Conservation (phyloP, 23 tunicate genomes). For the Corella eumyota region DNA sequence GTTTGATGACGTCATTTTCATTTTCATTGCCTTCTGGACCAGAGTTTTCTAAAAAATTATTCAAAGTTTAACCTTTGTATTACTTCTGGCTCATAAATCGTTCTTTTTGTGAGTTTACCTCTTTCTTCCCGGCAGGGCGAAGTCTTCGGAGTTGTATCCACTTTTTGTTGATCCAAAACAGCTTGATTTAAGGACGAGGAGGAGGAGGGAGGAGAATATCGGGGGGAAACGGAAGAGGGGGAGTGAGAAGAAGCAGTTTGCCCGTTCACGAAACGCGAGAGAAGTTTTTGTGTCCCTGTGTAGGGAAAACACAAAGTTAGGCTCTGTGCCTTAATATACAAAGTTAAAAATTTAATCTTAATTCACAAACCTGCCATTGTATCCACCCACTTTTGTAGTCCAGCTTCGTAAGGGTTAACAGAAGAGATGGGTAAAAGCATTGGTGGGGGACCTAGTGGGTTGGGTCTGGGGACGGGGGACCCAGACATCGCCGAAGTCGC, state of each 20-base stretch:
- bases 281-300: conserved; percentile 24
- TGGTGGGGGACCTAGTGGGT: conserved; percentile 49
- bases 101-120: no score
- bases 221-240: conserved; percentile 35
- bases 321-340: background rate
- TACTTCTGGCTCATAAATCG: no score
- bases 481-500: conserved; percentile 29
- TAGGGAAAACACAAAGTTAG: background rate
- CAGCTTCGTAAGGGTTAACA: conserved; percentile 64
- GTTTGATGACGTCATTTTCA: no score
- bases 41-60: no score
- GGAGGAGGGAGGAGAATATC: conserved; percentile 24
- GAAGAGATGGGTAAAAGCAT: conserved; percentile 76
- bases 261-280: conserved; percentile 35
- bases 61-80: no score
- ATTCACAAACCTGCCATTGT: conserved; percentile 38
- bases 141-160: no score
- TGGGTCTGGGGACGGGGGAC: conserved; percentile 9
- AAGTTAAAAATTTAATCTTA: background rate
- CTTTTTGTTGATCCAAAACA: no score
- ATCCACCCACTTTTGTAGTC: conserved; percentile 58
- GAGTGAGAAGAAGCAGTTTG: conserved; percentile 12
- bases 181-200: no score
- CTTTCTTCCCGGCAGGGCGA: no score
- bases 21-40: no score